phyloP scores from a whole-genome alignment of 2,797 vertebrate species.

The Protonibea diacanthus region DNA sequence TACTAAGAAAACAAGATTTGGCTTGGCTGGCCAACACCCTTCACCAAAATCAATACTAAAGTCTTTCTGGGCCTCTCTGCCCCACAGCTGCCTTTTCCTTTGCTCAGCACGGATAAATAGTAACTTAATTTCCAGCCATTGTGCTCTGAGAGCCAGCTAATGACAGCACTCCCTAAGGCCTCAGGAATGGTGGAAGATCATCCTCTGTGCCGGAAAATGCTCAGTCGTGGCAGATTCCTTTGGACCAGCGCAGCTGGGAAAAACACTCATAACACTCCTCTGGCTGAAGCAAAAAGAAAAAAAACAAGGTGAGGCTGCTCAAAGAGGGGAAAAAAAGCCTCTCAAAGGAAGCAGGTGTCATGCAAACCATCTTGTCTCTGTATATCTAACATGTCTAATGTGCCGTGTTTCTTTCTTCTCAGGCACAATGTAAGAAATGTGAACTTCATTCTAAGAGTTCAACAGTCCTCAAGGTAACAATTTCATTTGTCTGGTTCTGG shows the following conservation, averaged over 20 bases:
- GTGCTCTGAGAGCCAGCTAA: slow-evolving; percentile 88
- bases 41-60: slow-evolving; percentile 91
- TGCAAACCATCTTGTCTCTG: slow-evolving; percentile 36
- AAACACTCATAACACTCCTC: slow-evolving; percentile 51
- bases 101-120: slow-evolving; percentile 89
- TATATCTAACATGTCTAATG: slow-evolving; percentile 13
- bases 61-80: slow-evolving; percentile 86
- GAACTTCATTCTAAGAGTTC: slow-evolving; percentile 31
- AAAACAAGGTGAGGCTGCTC: slow-evolving; percentile 44
- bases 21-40: slow-evolving; percentile 80
- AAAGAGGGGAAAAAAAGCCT: slow-evolving; percentile 25
- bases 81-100: slow-evolving; percentile 86
- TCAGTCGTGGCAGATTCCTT: slow-evolving; percentile 80
- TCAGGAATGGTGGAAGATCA: slow-evolving; percentile 76
- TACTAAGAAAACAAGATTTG: slow-evolving; percentile 82
- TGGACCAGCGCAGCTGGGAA: slow-evolving; percentile 70
- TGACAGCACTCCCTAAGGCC: slow-evolving; percentile 85
- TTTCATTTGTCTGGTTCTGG: slow-evolving; percentile 68
- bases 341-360: slow-evolving; percentile 54
- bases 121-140: slow-evolving; percentile 90
- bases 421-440: slow-evolving; percentile 20
- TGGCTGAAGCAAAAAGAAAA: slow-evolving; percentile 28
- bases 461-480: slow-evolving; percentile 65
- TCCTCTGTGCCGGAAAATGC: slow-evolving; percentile 77
- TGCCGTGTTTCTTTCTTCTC: slow-evolving; percentile 11